Base-by-base conservation (phyloP, 2,113 vertebrate species). In the Sakesphorus luctuosus region DNA sequence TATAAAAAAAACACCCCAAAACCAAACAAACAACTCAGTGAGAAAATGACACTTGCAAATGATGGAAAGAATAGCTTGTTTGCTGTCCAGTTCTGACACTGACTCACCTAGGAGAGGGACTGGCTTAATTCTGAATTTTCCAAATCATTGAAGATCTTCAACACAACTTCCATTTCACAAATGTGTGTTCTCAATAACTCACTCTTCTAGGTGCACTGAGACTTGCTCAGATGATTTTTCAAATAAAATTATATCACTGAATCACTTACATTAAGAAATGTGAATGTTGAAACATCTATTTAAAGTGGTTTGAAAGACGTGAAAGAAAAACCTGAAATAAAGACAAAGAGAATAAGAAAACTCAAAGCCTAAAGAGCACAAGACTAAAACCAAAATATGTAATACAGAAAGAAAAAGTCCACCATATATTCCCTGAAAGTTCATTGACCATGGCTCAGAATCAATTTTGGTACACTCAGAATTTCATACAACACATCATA, bases 181-280 rank as follows among this genome's bases (percentile, higher is more conserved):
- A 26, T 97, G 97, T 36, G 96, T 98, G 18, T 97, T 97, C 44
- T 98, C 97, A 73, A 97, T 98, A 97, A 97, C 97, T 20, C 91
- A 97, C n/a, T 97, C 96, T 38, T 95, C 97, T 43, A 96, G 97
- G 85, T 98, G 97, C 94, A 98, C 98, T 43, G 98, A 97, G 87
- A 98, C 98, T 96, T 98, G 97, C 97, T 95, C 98, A 69, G 97
- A 97, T 25, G 98, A 98, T 40, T 98, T 98, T 43, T 97, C 98
- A 97, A 83, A n/a, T 97, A 96, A 26, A 58, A 1, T 69, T 66
- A 31, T 23, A 19, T 40, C 31, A 50, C 35, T 56, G 10, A 68
- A n/a, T 65, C 47, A 78, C 9, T 89, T 98, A 11, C 96, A 97
- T 55, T 84, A 96, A 49, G 97, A 98, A 91, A 98, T 97, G 10